Evolutionary conservation across 2,797 vertebrate species (phyloP).

Genomic region (Lacerta agilis): DNA sequence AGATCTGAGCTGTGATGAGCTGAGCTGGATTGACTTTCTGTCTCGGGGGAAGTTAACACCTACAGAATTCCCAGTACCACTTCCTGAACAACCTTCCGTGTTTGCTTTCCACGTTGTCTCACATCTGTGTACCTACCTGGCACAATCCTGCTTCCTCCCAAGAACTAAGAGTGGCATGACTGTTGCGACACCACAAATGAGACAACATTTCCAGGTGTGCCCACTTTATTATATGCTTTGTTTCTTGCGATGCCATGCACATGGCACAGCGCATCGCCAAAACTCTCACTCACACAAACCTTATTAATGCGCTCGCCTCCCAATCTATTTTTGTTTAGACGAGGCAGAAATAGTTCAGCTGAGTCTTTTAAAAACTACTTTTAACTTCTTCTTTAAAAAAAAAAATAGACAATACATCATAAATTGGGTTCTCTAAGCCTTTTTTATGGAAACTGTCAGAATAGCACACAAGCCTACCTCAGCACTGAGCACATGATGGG

Average conservation of each 20-base stretch:
- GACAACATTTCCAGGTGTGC: neutral
- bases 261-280: neutral
- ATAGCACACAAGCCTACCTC: neutral
- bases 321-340: neutral
- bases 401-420: neutral
- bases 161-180: neutral
- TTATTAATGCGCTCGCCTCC: neutral
- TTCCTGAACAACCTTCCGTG: slow-evolving; percentile 12
- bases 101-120: slow-evolving; percentile 10
- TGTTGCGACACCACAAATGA: neutral
- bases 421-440: neutral
- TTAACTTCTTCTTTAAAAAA: neutral
- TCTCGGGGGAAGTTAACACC: slow-evolving; percentile 1
- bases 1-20: neutral
- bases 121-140: neutral
- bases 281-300: neutral
- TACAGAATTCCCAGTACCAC: slow-evolving; percentile 12
- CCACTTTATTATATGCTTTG: neutral
- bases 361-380: neutral
- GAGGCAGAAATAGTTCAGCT: neutral
- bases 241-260: neutral
- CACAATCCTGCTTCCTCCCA: neutral
- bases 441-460: neutral
- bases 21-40: neutral
- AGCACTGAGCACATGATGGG: neutral